Evolutionary conservation across 2,797 vertebrate species (phyloP).

Genomic region (Epinephelus coioides): DNA sequence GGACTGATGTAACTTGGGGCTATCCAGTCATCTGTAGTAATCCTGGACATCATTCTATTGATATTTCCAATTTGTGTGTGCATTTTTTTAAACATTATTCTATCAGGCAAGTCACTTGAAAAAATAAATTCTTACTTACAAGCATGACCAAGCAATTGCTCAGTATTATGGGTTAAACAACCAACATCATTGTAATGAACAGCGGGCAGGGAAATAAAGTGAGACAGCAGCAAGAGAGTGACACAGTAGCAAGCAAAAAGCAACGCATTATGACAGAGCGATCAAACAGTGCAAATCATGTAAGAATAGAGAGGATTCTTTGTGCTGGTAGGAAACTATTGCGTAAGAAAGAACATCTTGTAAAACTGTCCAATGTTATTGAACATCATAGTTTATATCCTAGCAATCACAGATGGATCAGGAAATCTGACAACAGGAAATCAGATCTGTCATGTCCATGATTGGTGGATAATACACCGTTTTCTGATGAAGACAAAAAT

Average conservation of each 20-base stretch:
- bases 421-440: constrained; percentile 1
- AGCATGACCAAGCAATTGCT: background rate
- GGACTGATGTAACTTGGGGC: background rate
- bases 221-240: background rate
- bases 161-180: background rate
- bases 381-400: background rate
- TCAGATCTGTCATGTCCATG: background rate
- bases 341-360: background rate
- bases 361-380: background rate
- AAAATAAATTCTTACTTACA: background rate
- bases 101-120: background rate
- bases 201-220: background rate
- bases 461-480: background rate
- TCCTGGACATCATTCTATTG: background rate
- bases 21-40: constrained; percentile 6
- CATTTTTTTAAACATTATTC: constrained; percentile 15
- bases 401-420: constrained; percentile 14
- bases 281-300: background rate
- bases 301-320: background rate
- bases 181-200: background rate
- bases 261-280: background rate
- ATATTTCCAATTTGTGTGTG: background rate
- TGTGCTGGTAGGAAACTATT: background rate
- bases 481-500: background rate
- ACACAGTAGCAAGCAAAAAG: background rate